phyloP scores from a whole-genome alignment of 2,888 invertebrate genomes.

The Cephus nigrinus region DNA sequence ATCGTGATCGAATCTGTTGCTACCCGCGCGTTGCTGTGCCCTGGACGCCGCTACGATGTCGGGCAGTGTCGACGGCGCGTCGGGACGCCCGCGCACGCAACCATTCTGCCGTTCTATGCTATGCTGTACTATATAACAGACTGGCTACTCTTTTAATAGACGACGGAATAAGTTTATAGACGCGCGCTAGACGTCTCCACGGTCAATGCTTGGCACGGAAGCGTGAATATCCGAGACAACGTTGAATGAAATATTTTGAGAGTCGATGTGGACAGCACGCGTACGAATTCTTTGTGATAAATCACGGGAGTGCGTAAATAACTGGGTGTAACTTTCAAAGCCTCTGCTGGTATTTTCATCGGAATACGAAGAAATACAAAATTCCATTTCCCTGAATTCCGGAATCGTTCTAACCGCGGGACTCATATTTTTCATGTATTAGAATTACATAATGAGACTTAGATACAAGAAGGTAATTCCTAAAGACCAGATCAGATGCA shows the following conservation, averaged over 20 bases:
- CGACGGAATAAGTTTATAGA: slow-evolving; percentile 47
- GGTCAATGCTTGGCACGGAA: slow-evolving; percentile 49
- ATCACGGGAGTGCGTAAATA: too few relatives aligned
- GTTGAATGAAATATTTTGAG: slow-evolving; percentile 49
- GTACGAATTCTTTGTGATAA: too few relatives aligned
- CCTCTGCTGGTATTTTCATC: too few relatives aligned
- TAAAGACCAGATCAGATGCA: too few relatives aligned
- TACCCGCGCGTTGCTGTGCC: slow-evolving; percentile 46
- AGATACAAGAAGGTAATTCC: too few relatives aligned
- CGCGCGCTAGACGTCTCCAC: slow-evolving; percentile 48
- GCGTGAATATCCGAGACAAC: slow-evolving; percentile 29
- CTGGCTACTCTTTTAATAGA: slow-evolving; percentile 47
- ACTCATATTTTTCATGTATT: too few relatives aligned
- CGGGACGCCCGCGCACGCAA: slow-evolving; percentile 38
- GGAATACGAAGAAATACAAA: too few relatives aligned
- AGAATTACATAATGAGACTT: too few relatives aligned
- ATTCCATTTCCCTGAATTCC: too few relatives aligned
- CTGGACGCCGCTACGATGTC: slow-evolving; percentile 21
- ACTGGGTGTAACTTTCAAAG: too few relatives aligned
- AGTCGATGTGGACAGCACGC: slow-evolving; percentile 13
- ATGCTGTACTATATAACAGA: not conserved
- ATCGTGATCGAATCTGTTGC: slow-evolving; percentile 60
- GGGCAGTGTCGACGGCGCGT: slow-evolving; percentile 26
- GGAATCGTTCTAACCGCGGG: too few relatives aligned
- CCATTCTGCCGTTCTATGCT: slow-evolving; percentile 3